Evolutionary conservation across 2,113 vertebrate genomes (phyloP).

Genomic region (Pteruthius melanotis): DNA sequence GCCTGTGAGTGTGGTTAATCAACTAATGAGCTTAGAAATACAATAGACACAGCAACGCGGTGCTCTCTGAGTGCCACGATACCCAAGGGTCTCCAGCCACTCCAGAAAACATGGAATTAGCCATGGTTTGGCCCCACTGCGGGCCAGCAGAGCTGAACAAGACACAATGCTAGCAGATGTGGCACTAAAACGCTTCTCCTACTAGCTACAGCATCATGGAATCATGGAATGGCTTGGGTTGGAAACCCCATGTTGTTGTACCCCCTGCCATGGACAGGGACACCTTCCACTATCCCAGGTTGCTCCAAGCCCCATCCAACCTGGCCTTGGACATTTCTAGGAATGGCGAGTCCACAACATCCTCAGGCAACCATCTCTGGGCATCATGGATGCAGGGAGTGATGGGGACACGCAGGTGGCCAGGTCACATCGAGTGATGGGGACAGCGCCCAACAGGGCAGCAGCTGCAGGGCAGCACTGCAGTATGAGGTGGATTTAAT

Average conservation of each 20-base stretch:
- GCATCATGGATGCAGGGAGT: background rate
- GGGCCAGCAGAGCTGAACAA: background rate
- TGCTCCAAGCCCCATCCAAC: background rate
- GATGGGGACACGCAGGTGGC: background rate
- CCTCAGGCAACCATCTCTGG: background rate
- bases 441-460: background rate
- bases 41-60: background rate
- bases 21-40: constrained; percentile 23
- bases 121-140: rapidly evolving
- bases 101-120: background rate
- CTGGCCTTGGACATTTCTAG: background rate
- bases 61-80: rapidly evolving
- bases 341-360: background rate
- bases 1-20: constrained; percentile 8
- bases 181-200: rapidly evolving
- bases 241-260: background rate
- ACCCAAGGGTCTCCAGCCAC: background rate
- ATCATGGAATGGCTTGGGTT: background rate
- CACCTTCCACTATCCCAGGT: background rate
- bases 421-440: rapidly evolving
- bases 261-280: background rate
- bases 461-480: background rate
- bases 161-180: rapidly evolving
- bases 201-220: background rate
- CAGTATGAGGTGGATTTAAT: rapidly evolving